Evolutionary conservation across 2,888 invertebrate species (phyloP).

Genomic region (Neoscelio sp.): DNA sequence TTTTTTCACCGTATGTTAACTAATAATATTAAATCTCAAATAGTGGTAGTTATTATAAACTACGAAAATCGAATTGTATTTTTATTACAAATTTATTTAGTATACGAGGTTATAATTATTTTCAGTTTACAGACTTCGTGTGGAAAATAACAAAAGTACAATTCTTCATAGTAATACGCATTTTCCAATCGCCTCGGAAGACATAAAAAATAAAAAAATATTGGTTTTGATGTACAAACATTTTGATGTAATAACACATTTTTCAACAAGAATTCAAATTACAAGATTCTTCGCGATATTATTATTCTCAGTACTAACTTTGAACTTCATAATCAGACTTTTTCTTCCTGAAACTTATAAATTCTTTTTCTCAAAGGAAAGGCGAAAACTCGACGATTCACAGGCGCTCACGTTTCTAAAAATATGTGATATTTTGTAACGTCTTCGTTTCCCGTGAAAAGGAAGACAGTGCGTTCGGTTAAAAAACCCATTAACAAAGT

Average conservation of each 20-base stretch:
- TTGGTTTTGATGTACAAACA: constrained; percentile 3
- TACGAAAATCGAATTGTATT: background rate
- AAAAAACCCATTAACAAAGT: constrained; percentile 9
- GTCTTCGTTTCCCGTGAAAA: constrained; percentile 15
- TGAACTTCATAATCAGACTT: constrained; percentile 41
- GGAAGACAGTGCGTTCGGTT: constrained; percentile 43
- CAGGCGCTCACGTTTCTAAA: constrained; percentile 22
- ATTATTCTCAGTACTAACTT: constrained; percentile 13
- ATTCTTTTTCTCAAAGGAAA: constrained; percentile 43
- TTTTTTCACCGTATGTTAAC: constrained; percentile 16
- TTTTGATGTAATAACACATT: background rate
- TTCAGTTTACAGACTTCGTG: constrained; percentile 31
- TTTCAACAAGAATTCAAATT: background rate
- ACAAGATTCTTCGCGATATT: constrained; percentile 6
- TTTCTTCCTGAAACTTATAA: no score
- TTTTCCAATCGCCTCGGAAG: constrained; percentile 30
- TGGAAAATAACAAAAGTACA: constrained; percentile 6
- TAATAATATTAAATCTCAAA: background rate
- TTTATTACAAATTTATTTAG: constrained; percentile 53
- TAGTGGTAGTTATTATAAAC: no score
- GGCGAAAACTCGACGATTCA: constrained; percentile 16
- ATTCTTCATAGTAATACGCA: background rate
- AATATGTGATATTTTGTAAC: constrained; percentile 25
- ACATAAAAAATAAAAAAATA: constrained; percentile 27
- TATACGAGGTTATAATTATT: constrained; percentile 33